Conservation (phyloP, 1,140 invertebrate species). For the Panagrolaimus sp. region DNA sequence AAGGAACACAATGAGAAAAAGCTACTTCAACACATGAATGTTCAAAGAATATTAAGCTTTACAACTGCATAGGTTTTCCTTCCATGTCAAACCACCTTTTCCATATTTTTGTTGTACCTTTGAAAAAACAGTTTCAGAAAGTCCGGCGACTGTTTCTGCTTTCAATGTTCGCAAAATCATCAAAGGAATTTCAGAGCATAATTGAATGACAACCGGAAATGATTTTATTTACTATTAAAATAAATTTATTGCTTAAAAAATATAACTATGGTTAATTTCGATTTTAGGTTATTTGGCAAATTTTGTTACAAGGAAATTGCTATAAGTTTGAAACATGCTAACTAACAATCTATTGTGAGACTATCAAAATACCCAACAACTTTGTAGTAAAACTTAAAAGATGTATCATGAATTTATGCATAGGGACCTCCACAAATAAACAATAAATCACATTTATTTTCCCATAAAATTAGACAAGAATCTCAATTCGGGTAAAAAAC, state of each 20-base stretch:
- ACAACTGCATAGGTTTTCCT: conserved; percentile 78
- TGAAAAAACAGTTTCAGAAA: conserved; percentile 60
- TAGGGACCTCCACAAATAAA: conserved; percentile 69
- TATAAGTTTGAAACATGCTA: too few species aligned
- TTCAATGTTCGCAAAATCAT: conserved; percentile 81
- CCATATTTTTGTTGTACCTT: conserved; percentile 66
- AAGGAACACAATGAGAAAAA: too few species aligned
- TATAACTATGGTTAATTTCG: too few species aligned
- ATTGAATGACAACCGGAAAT: not conserved
- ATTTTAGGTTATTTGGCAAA: too few species aligned
- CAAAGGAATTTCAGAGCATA: conserved; percentile 62
- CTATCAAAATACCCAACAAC: conserved; percentile 70
- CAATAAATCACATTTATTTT: conserved; percentile 79
- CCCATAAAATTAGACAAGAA: too few species aligned
- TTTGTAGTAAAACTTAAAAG: conserved; percentile 67
- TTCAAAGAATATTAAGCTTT: conserved; percentile 57
- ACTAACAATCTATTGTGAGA: too few species aligned
- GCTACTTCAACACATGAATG: too few species aligned
- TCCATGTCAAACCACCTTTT: conserved; percentile 71
- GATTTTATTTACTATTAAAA: too few species aligned
- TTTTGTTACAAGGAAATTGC: too few species aligned
- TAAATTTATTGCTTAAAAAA: too few species aligned
- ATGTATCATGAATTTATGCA: conserved; percentile 63
- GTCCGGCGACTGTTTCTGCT: conserved; percentile 77
- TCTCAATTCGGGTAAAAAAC: too few species aligned